Base-by-base conservation (phyloP, 2,797 vertebrate species). In the Typhlichthys subterraneus region DNA sequence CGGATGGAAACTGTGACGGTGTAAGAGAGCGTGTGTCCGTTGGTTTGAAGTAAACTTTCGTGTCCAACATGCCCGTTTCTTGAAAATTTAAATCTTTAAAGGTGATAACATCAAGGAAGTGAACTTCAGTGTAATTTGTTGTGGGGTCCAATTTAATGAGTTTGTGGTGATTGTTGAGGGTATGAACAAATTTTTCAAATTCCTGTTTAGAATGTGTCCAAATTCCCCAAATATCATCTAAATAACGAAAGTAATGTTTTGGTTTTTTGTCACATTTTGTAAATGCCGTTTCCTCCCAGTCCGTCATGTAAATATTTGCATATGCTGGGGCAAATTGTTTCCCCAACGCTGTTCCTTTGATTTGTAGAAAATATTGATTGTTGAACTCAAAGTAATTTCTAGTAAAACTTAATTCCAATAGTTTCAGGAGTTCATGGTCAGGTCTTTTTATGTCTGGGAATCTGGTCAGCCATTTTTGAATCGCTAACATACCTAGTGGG, bases 371-470 rank as follows among this genome's bases (percentile, higher is more conserved):
- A 38, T 3, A 12, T n/a, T 63, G 1, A 1, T 5, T 1, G 3
- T 71, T 29, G 6, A 75, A 75, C 14, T 67, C 31, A 57, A 69
- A 67, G 46, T 75, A 23, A 53, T 75, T 71, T 7, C 50, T 53
- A 1, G 19, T 63, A 0, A 75, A 15, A 42, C 53, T 67, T 1
- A 67, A 47, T 42, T 63, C 33, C 5, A 71, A 38, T 2, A 71
- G 12, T 2, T 71, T 6, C 0, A 67, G 10, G 0, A 75, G 8
- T 2, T 53, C 13, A 4, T 31, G 11, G 7, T 67, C 63, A n/a
- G 67, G 63, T 8, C 63, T 17, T 1, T 8, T 19, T 1, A 3
- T 1, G 12, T 63, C 45, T 10, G 63, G 56, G 1, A 51, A 57
- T 11, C 53, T 57, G 2, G 38, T 2, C 4, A 63, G 38, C 1